Evolutionary conservation across 2,888 invertebrate species (phyloP), one percentile per base, ranked within the genome.

Genomic region (Acrobasis repandana): DNA sequence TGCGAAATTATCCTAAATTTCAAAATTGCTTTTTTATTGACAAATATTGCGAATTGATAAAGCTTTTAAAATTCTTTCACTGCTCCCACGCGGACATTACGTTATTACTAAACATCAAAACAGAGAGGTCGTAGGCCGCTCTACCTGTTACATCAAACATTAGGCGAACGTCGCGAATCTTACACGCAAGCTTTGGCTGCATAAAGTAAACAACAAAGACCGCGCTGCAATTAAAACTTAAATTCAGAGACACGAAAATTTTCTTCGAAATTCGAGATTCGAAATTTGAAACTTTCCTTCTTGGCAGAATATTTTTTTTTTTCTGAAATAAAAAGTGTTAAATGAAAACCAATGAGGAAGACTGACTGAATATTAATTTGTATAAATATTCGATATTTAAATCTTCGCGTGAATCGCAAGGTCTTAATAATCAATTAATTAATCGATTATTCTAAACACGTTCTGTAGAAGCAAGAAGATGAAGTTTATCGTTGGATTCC

Each of bases 61-160:
- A 11, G 5, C 1, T 43, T 18, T 48, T 16, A 16, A 48, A 20
- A 20, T 50, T 50, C 11, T 50, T 50, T 50, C 20, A 18, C 50
- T 20, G 20, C 50, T 6, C 50, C 50, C 50, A 36, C 51, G 34
- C 20, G 14, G 33, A 52, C 11, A 33, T 16, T 34, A 52, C 20
- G n/a, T 14, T 14, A 18, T 50, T 50, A 18, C 50, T 20, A 50
- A 50, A 50, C 50, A 9, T 20, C 28, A 14, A 50, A 50, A 43
- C 43, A 43, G 43, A 28, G 28, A 52, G 52, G 52, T 52, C 52
- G 36, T 52, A 52, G 52, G 52, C 52, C 16, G 51, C 18, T 9
- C 34, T 36, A 52, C 52, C 52, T 52, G 52, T 52, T 52, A 52
- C 52, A 52, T 36, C 52, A 52, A 52, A 52, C 52, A 52, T 36